These are phyloP conservation scores for Periophthalmodon schlosseri DNA, from an alignment of 2,113 vertebrate species.

Conservation along the genomic window DNA sequence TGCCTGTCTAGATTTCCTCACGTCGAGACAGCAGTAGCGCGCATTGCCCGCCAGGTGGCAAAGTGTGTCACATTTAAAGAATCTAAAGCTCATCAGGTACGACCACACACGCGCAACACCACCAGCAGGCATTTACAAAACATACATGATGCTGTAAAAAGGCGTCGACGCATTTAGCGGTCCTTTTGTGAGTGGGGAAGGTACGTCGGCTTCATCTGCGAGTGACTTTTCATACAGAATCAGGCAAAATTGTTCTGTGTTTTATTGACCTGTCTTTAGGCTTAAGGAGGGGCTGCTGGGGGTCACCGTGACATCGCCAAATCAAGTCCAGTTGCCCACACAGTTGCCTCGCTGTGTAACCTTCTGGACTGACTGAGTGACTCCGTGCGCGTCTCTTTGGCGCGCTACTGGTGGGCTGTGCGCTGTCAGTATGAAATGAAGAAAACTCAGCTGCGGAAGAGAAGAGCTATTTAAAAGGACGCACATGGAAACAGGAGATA, in stretches of 20 bases:
- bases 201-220: not conserved
- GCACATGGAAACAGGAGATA: constrained; percentile 46
- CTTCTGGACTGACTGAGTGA: constrained; percentile 21
- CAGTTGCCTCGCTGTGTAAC: not conserved
- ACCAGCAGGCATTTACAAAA: not conserved
- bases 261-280: not conserved
- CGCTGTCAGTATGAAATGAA: constrained; percentile 65
- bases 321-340: not conserved
- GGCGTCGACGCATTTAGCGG: not conserved
- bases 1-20: constrained; percentile 59
- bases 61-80: constrained; percentile 4
- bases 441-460: constrained; percentile 55
- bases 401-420: constrained; percentile 58
- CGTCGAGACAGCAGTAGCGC: not conserved
- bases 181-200: not conserved
- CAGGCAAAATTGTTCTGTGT: not conserved
- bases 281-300: not conserved
- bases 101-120: not conserved
- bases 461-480: constrained; percentile 48
- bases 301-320: not conserved
- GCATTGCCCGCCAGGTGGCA: constrained; percentile 35
- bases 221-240: not conserved
- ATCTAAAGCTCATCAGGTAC: not conserved
- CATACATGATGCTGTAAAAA: not conserved
- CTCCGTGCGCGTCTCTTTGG: constrained; percentile 29